A percentile compares a stretch with the other conserved stretches of the same genome.
phyloP scores from a whole-genome alignment of 2,113 vertebrate species.

The Python bivittatus region DNA sequence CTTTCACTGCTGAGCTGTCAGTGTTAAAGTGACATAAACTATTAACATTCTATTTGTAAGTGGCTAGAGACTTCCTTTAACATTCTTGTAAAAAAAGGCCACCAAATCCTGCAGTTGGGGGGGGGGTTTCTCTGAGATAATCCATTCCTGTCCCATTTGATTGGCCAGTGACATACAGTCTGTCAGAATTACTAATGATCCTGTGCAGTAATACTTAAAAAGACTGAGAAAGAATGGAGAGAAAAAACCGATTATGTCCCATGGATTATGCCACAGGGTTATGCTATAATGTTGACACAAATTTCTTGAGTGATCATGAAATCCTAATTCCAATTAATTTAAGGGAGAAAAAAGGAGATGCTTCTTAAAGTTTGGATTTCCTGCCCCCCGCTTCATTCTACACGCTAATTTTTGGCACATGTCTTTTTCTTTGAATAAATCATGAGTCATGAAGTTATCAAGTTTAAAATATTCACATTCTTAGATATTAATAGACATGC shows the following conservation, averaged over 20 bases:
- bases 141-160: slow-evolving; percentile 62
- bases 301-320: neutral
- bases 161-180: slow-evolving; percentile 33
- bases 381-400: no score
- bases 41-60: slow-evolving; percentile 86
- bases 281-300: neutral
- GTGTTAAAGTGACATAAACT: slow-evolving; percentile 79
- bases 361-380: neutral
- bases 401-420: neutral
- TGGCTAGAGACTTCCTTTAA: slow-evolving; percentile 70
- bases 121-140: slow-evolving; percentile 69
- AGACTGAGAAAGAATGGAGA: neutral
- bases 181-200: slow-evolving; percentile 29
- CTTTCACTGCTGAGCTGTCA: slow-evolving; percentile 83
- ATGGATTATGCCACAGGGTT: neutral
- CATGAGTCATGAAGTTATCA: neutral
- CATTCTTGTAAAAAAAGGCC: slow-evolving; percentile 68
- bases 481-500: neutral
- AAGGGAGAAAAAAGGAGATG: neutral
- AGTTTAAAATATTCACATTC: neutral
- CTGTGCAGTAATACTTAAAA: neutral
- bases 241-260: neutral
- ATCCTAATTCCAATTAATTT: neutral
- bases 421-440: neutral
- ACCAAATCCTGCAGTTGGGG: slow-evolving; percentile 64